Base-by-base conservation (phyloP, 2,797 vertebrate species). In the Phalanger gymnotis region DNA sequence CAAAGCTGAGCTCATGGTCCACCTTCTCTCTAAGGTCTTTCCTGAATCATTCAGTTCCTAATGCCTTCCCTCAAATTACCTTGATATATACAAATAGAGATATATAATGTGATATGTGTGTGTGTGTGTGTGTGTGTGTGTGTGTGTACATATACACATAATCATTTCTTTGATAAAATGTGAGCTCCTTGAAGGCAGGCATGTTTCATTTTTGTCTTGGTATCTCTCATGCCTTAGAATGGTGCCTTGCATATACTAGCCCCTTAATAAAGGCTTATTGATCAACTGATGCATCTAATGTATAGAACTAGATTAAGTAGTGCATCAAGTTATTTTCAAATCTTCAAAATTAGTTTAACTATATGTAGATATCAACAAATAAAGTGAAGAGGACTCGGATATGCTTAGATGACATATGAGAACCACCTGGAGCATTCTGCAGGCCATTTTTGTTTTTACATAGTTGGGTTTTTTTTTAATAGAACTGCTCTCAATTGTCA, bases 361-460 rank as follows among this genome's bases (percentile, higher is more conserved):
- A 47, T 27, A 9, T 87, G 73, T 28, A 51, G 66, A 51, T 87
- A 51, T 12, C 22, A 51, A 91, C 3, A 94, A 25, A 90, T 94
- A 96, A 93, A 51, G 9, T 95, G 94, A 92, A 22, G 92, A 47
- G 92, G 94, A 34, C n/a, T 91, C 58, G n/a, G 81, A 34, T 95
- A 91, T 4, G 94, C 94, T 96, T 96, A 91, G 58, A 96, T 13
- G 25, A 54, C 53, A 91, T 73, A 90, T 53, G 52, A 30, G 90
- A 96, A 93, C 93, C 40, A 87, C 22, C 25, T 51, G 31, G 22
- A 97, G n/a, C 31, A 61, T 95, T 96, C 92, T 94, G 30, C 12
- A 92, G 22, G 5, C 31, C 55, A 94, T 96, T 87, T 34, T 81
- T 40, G 19, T 81, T 81, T 92, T 51, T 27, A 87, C 13, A 6